Base-by-base conservation (phyloP, 1,140 invertebrate species). In the Branchinecta lynchi region DNA sequence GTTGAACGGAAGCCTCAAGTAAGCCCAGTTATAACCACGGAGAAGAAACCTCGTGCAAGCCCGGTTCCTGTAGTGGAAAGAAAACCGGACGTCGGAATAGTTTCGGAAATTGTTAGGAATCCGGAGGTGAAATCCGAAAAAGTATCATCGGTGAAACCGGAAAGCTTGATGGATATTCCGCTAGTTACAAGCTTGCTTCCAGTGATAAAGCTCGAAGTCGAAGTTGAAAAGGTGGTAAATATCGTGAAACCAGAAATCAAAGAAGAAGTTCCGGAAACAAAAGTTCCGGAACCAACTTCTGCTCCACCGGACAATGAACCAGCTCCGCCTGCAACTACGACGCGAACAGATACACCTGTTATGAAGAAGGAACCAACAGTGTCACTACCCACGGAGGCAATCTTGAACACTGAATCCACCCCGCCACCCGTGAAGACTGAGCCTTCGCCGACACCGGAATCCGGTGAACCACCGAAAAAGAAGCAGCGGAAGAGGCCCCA, bases 401-500 rank as follows among this genome's bases (percentile, higher is more conserved):
- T 15, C 3, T 43, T 15, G 66, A 20, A 15, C 1, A 65, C 15
- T 20, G 17, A 65, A 65, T 65, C 51, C 15, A 65, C 51, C 5
- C 51, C 51, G 5, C 15, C 51, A 65, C 51, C 51, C 21, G 8
- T 66, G 9, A 70, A 70, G 45, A 43, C 67, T 66, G 60, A 70
- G 15, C 21, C 70, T n/a, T 70, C 46, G 67, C 51, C 69, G 10
- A 20, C 68, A 66, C 15, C 45, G 12, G 65, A 44, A 68, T 43
- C 65, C 17, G 68, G 32, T 3, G 51, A 60, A 20, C 51, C 51
- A 6, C 51, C 51, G 1, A 12, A 12, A 20, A 60, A 21, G 51
- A 70, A 69, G 69, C 68, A 72, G 68, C 72, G 72, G 65, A 69
- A 70, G 44, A 69, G 68, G 9, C 74, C 74, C 70, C 77, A 73